phyloP scores from a whole-genome alignment of 2,113 vertebrate species.

The Spheniscus mendiculus region DNA sequence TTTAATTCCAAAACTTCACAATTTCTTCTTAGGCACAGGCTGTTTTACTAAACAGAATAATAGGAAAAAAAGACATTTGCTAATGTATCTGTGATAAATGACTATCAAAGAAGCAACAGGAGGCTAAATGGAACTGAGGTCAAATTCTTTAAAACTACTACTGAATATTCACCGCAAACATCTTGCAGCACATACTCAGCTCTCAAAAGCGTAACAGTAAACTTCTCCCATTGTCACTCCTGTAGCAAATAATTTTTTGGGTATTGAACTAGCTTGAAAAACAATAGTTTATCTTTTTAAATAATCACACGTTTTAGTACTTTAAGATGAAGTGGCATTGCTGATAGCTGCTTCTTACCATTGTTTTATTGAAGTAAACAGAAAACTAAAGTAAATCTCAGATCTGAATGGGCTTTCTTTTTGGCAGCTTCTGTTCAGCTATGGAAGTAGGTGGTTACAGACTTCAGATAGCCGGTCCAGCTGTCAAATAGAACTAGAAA shows the following conservation, averaged over 20 bases:
- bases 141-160: neutral
- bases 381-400: neutral
- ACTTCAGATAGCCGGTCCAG: neutral
- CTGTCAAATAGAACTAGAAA: neutral
- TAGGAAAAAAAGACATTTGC: neutral
- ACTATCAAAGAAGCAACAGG: neutral
- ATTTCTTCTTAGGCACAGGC: neutral
- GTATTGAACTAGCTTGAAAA: neutral
- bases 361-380: neutral
- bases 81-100: neutral
- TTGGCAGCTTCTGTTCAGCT: neutral
- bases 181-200: fast-evolving
- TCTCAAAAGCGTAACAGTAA: neutral
- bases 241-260: neutral
- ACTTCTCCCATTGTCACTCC: neutral
- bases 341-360: neutral
- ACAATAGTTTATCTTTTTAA: neutral
- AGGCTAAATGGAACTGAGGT: neutral
- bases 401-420: neutral
- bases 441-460: neutral
- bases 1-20: neutral
- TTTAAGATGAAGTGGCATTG: neutral
- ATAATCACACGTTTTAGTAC: neutral
- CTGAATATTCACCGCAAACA: neutral
- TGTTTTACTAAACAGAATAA: neutral